These are phyloP conservation scores for Melanerpes formicivorus DNA, from an alignment of 2,113 vertebrate genomes.

Conservation along the genomic window DNA sequence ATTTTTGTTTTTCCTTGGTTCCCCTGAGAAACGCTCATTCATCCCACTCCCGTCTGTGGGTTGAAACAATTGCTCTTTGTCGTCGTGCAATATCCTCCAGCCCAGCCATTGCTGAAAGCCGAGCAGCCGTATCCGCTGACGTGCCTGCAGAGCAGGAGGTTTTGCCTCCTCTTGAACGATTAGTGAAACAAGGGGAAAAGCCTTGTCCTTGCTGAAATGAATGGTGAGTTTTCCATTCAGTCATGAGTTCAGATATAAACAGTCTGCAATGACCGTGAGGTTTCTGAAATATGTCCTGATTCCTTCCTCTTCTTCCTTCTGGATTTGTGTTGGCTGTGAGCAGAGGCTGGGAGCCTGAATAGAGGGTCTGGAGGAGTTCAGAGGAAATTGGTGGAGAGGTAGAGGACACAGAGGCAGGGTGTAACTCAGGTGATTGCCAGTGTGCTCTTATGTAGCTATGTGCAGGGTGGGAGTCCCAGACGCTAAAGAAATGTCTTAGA, in stretches of 20 bases:
- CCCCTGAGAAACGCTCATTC: not conserved
- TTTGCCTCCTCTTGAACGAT: not conserved
- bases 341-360: not conserved
- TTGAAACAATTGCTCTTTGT: constrained; percentile 20
- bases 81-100: not conserved
- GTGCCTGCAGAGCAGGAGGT: not conserved
- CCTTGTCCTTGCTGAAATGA: not conserved
- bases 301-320: not conserved
- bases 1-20: constrained; percentile 19
- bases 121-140: not conserved
- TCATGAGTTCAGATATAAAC: not conserved
- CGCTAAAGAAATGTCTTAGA: not conserved
- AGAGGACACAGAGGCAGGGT: rapidly evolving
- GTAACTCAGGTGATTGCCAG: not conserved
- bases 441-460: not conserved
- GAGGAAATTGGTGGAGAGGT: not conserved
- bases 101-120: not conserved
- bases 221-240: not conserved
- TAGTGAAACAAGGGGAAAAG: not conserved
- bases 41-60: rapidly evolving
- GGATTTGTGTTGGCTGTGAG: not conserved
- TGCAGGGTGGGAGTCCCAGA: not conserved
- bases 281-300: not conserved
- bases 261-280: not conserved
- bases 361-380: not conserved